phyloP scores from a whole-genome alignment of 1,140 invertebrate species.

The Daktulosphaira vitifoliae region DNA sequence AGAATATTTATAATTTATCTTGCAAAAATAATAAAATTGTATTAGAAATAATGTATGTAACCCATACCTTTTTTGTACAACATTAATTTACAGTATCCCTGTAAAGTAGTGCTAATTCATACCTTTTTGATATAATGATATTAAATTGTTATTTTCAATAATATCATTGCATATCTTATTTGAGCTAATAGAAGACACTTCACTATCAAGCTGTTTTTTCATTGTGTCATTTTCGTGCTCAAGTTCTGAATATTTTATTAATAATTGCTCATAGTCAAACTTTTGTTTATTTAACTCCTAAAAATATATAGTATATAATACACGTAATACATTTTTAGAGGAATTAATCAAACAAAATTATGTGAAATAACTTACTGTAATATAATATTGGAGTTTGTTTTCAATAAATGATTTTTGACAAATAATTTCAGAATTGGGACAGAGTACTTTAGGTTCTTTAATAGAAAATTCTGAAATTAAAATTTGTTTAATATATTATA shows the following conservation, averaged over 20 bases:
- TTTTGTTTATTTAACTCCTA: slow-evolving; percentile 15
- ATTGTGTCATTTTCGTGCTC: slow-evolving; percentile 17
- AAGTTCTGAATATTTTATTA: not conserved
- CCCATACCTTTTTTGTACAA: too few species aligned
- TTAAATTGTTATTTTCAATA: slow-evolving; percentile 16
- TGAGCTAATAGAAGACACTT: not conserved
- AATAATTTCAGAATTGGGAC: not conserved
- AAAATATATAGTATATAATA: too few species aligned
- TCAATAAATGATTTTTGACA: slow-evolving; percentile 11
- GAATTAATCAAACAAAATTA: too few species aligned
- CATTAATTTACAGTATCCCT: too few species aligned
- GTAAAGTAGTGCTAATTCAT: too few species aligned
- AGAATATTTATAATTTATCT: not conserved
- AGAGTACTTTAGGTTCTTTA: slow-evolving; percentile 12
- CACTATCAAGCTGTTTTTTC: slow-evolving; percentile 22
- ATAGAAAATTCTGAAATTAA: slow-evolving; percentile 1
- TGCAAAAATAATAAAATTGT: too few species aligned
- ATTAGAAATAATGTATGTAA: too few species aligned
- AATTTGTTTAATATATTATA: too few species aligned
- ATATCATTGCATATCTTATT: not conserved
- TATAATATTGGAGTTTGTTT: slow-evolving; percentile 21
- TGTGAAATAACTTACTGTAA: not conserved
- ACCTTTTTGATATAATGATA: slow-evolving; percentile 21
- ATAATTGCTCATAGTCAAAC: slow-evolving; percentile 14
- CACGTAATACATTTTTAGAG: too few species aligned